A percentile compares a stretch with the other conserved stretches of the same genome.
Evolutionary conservation across 2,113 vertebrate genomes (phyloP).

Genomic region (Xenopus borealis): DNA sequence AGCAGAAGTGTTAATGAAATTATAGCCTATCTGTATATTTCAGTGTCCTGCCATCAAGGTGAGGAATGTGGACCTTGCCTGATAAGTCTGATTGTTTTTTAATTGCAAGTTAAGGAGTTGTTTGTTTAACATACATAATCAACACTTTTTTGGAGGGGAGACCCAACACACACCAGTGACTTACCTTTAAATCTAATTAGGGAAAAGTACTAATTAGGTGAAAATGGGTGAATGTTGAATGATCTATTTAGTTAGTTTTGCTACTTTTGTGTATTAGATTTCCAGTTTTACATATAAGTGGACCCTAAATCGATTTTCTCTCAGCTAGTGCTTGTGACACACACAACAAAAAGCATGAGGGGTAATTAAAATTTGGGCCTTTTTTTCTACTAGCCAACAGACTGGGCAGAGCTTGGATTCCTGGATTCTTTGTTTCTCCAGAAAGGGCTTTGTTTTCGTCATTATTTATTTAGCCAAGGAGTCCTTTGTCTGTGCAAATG

Average conservation of each 20-base stretch:
- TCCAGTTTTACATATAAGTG: constrained; percentile 74
- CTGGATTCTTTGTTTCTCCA: constrained; percentile 83
- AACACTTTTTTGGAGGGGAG: constrained; percentile 66
- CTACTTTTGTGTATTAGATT: constrained; percentile 60
- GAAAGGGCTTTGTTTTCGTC: constrained; percentile 87
- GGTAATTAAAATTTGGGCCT: constrained; percentile 72
- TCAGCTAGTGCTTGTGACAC: constrained; percentile 63
- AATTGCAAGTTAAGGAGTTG: constrained; percentile 66
- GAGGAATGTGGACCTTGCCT: constrained; percentile 29
- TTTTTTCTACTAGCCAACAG: constrained; percentile 57
- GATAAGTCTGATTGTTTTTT: constrained; percentile 49
- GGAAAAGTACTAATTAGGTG: constrained; percentile 80
- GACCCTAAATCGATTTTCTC: constrained; percentile 60
- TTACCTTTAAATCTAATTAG: constrained; percentile 89
- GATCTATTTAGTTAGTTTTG: constrained; percentile 53
- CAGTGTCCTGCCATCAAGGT: constrained; percentile 29
- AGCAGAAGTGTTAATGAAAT: constrained; percentile 9
- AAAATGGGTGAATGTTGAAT: constrained; percentile 62
- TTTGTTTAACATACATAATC: constrained; percentile 79
- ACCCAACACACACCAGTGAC: constrained; percentile 71
- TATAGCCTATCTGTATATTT: background rate
- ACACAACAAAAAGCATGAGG: constrained; percentile 64
- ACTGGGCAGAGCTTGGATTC: constrained; percentile 74
- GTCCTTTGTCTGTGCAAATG: constrained; percentile 96
- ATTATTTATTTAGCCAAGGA: constrained; percentile 93